Conservation (phyloP, 1,140 invertebrate genomes). For the Andricus grossulariae region DNA sequence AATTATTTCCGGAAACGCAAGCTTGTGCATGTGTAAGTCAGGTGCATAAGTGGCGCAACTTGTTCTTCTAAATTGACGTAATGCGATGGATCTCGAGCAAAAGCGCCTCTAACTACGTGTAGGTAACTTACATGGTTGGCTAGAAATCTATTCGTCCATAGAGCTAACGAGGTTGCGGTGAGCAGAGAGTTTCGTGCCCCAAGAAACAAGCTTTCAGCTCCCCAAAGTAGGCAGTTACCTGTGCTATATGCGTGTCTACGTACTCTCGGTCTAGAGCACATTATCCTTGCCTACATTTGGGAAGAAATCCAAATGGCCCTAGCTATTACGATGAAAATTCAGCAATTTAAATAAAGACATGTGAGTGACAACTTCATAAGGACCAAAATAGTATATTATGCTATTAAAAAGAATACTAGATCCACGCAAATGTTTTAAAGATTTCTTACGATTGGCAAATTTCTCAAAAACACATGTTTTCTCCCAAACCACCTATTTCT, state of each 20-base stretch:
- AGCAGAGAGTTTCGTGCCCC: conserved; percentile 39
- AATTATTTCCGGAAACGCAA: conserved; percentile 34
- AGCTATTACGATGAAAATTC: no score
- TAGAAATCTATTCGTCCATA: conserved; percentile 52
- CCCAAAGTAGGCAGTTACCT: conserved; percentile 32
- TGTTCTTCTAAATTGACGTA: conserved; percentile 22
- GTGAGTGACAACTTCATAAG: no score
- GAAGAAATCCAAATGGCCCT: neutral
- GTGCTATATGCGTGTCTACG: conserved; percentile 13
- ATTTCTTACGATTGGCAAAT: no score
- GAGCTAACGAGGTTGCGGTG: conserved; percentile 53
- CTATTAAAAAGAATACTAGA: no score
- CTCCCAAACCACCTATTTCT: no score
- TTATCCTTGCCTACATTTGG: neutral
- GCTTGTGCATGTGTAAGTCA: neutral
- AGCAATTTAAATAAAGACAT: no score
- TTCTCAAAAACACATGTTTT: no score
- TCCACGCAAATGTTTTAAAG: no score
- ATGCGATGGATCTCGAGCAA: conserved; percentile 11
- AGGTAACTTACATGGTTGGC: conserved; percentile 26
- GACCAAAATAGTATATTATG: no score
- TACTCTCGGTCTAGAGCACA: conserved; percentile 21
- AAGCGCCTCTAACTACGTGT: conserved; percentile 42
- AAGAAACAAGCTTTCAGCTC: conserved; percentile 42
- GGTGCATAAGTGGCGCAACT: conserved; percentile 26